phyloP scores from a whole-genome alignment of 2,888 invertebrate genomes.

The Nemapogon koenigi region DNA sequence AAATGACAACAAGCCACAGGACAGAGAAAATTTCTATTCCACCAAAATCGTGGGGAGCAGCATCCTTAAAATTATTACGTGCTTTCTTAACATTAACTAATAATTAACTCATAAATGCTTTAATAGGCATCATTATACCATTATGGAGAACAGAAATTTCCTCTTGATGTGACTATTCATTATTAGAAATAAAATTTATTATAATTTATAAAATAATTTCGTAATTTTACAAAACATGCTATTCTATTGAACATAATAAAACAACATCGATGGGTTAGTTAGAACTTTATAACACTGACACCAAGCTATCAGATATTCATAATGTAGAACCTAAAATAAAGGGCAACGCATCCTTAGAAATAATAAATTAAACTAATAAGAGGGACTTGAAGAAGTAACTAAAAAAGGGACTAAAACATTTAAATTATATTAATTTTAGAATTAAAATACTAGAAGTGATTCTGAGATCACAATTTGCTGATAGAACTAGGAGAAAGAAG shows the following conservation, averaged over 20 bases:
- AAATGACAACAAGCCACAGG: constrained; percentile 39
- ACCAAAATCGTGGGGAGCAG: constrained; percentile 19
- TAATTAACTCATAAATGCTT: constrained; percentile 19
- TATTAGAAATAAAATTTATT: constrained; percentile 3
- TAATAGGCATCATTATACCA: constrained; percentile 42
- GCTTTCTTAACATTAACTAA: constrained; percentile 42
- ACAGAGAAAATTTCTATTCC: constrained; percentile 64
- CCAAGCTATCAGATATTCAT: no score
- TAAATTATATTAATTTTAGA: background rate
- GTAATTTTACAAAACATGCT: constrained; percentile 7
- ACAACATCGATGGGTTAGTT: constrained; percentile 13
- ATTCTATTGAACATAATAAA: constrained; percentile 5
- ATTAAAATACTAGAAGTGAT: background rate
- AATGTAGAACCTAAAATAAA: no score
- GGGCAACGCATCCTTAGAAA: no score
- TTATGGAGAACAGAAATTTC: constrained; percentile 59
- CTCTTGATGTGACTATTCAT: constrained; percentile 38
- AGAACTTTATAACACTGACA: no score
- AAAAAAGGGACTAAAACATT: background rate
- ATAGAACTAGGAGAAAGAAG: no score
- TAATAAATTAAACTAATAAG: no score
- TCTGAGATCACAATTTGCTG: background rate
- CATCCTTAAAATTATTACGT: constrained; percentile 31
- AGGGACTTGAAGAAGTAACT: no score
- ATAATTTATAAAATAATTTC: background rate